Evolutionary conservation across 2,888 invertebrate genomes (phyloP), one percentile per base, ranked within the genome.

Genomic region (Eueremaeus valkanovi): DNA sequence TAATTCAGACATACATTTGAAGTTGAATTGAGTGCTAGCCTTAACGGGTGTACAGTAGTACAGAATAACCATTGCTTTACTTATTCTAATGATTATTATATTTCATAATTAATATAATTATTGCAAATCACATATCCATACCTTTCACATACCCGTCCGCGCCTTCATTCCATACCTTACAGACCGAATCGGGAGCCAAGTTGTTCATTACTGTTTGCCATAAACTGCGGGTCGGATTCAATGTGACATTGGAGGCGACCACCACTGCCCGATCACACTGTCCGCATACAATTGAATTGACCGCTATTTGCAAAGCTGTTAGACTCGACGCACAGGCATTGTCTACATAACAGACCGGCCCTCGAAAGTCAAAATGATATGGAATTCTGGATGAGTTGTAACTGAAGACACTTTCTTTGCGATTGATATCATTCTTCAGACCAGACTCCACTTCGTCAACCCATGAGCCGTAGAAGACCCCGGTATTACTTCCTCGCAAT

Each of bases 301-400:
- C 87, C 5, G 93, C 94, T 58, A 93, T 92, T 82, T 95, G 90
- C 82, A 98, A 85, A 24, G 95, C 97, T 83, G 92, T 89, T 83
- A 96, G 85, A 78, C 95, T 93, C 81, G 96, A 96, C 0, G 97
- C 97, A 84, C 98, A 99, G 9, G 97, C 98, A 1, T 97, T 97
- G 85, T 99, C 98, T 66, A 98, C 85, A 49, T 95, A 91, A 85
- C 91, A 96, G 83, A 96, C 96, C 9, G 98, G 98, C 1, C 98
- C 88, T 29, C 58, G n/a, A 2, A 73, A 24, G 24, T 73, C 73
- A 13, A 73, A 24, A 31, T 49, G 27, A n/a, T 73, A 24, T 5
- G 45, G 73, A 18, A 73, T 73, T 49, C 73, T 49, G 1, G 73
- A 73, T 0, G 73, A 63, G 24, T 42, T 29, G 36, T 27, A 58